phyloP scores from a whole-genome alignment of 2,113 vertebrate species.

The Ranitomeya imitator region DNA sequence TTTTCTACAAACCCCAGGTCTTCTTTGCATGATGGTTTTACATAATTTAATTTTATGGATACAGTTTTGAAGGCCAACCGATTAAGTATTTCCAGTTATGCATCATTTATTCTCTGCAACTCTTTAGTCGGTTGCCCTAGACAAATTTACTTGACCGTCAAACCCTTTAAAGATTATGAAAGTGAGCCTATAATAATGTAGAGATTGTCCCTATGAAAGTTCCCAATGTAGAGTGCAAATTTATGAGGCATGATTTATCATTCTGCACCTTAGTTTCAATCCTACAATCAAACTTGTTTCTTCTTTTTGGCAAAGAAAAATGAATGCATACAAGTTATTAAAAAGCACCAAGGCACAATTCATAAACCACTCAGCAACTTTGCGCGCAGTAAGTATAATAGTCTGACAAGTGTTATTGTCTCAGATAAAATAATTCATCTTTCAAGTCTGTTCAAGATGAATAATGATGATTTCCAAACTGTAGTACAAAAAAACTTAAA shows the following conservation, averaged over 20 bases:
- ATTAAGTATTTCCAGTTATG: no score
- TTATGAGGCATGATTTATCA: background rate
- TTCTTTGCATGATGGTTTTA: no score
- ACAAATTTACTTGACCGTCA: no score
- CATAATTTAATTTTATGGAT: no score
- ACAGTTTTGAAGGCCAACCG: no score
- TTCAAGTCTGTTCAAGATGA: background rate
- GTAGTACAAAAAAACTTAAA: background rate
- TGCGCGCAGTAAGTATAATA: background rate
- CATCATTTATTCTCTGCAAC: no score
- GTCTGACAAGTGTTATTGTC: background rate
- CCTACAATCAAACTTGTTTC: background rate
- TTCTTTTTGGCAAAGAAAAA: background rate
- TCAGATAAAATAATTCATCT: background rate
- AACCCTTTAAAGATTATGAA: background rate
- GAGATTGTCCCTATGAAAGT: background rate
- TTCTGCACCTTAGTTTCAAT: background rate
- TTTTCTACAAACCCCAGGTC: no score
- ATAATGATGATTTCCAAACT: background rate
- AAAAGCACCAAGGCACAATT: background rate
- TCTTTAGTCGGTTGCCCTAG: no score
- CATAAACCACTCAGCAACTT: background rate
- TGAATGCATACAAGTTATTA: background rate
- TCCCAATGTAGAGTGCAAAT: background rate
- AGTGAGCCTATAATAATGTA: background rate